These are phyloP conservation scores for Psylliodes chrysocephalus DNA, from an alignment of 2,888 invertebrate genomes.

Conservation along the genomic window DNA sequence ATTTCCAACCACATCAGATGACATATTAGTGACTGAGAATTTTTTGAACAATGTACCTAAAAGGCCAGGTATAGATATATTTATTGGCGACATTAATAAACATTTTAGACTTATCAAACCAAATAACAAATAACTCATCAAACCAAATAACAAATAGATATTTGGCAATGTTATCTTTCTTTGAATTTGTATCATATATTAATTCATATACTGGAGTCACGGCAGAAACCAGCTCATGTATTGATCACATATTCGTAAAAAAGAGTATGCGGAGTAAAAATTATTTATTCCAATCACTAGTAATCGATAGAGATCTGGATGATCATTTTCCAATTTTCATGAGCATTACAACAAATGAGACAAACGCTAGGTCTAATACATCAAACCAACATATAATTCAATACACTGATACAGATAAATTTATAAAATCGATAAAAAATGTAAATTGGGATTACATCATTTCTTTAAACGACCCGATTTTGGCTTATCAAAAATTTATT, in stretches of 20 bases:
- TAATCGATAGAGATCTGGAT: neutral
- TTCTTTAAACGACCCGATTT: too few relatives aligned
- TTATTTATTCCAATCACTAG: conserved; percentile 3
- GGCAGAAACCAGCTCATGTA: conserved; percentile 4
- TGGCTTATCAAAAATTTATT: too few relatives aligned
- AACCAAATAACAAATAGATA: neutral
- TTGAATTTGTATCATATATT: conserved; percentile 1
- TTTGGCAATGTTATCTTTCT: conserved; percentile 9
- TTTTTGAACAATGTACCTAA: too few relatives aligned
- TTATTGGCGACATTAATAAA: conserved; percentile 9
- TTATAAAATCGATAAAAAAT: too few relatives aligned
- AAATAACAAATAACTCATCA: too few relatives aligned
- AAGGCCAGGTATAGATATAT: conserved; percentile 6
- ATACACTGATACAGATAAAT: too few relatives aligned
- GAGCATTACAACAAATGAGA: neutral
- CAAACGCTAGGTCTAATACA: too few relatives aligned
- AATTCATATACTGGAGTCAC: conserved; percentile 10
- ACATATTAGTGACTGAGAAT: too few relatives aligned
- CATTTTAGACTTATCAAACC: too few relatives aligned
- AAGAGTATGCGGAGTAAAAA: neutral
- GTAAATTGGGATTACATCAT: too few relatives aligned
- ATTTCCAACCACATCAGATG: too few relatives aligned
- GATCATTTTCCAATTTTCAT: conserved; percentile 17
- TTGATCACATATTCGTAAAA: conserved; percentile 11
- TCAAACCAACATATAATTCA: too few relatives aligned